Base-by-base conservation (phyloP, 2,113 vertebrate genomes). In the Meles meles region DNA sequence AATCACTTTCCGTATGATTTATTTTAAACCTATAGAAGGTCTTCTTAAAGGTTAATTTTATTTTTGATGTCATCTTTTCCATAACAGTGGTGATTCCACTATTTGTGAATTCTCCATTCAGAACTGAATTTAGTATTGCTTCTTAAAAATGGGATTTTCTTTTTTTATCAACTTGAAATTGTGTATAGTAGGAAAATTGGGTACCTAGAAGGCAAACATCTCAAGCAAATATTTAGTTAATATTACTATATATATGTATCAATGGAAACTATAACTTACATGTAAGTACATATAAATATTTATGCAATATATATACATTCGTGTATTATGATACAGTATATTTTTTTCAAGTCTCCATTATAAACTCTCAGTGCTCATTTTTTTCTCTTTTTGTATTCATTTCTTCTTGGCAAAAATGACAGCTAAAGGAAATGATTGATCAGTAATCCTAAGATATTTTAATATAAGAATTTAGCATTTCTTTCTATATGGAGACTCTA, bases 21-120 rank as follows among this genome's bases (percentile, higher is more conserved):
- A 13, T 84, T 94, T 97, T 95, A 96, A 93, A 83, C 90, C 93
- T 81, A 42, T 89, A 94, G 90, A 95, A 7, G 23, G 37, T 88
- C 87, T 93, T 92, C 96, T 95, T 87, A 80, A 88, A 97, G 90
- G 29, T 57, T 86, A 79, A 87, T 90, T 95, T 86, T 29, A 72
- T 80, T 67, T 94, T 77, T 85, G 1, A 55, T 91, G 7, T 80
- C 14, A 29, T 65, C 88, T 85, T 87, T 93, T 47, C 74, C 27
- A 49, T 80, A 69, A 13, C 82, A 85, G 87, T 80, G 8, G 9
- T 71, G 10, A 80, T 93, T 82, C 39, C 25, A 95, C 11, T 84
- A 88, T 90, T 86, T 96, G 69, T 81, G 97, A 97, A 95, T 65
- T 92, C 18, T 92, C 39, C 39, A 82, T 88, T 93, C 9, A 67